Conservation (phyloP, 2,888 invertebrate species). For the Yponomeuta cagnagella region DNA sequence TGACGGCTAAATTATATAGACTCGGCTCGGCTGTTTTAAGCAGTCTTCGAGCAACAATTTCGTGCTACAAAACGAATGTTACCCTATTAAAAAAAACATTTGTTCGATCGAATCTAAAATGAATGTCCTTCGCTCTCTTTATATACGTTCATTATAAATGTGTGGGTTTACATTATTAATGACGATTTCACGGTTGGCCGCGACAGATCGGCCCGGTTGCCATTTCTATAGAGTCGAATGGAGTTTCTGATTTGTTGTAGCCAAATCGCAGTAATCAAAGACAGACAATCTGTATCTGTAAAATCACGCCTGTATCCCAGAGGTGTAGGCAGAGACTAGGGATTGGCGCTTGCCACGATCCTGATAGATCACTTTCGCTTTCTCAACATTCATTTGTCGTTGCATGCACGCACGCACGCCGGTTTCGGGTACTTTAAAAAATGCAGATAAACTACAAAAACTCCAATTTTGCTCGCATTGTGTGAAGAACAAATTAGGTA, state of each 20-base stretch:
- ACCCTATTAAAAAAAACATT: too few species aligned
- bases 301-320: too few species aligned
- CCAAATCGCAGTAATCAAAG: not conserved
- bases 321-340: not conserved
- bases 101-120: too few species aligned
- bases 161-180: constrained; percentile 45
- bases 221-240: constrained; percentile 38
- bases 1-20: not conserved
- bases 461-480: too few species aligned
- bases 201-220: constrained; percentile 40
- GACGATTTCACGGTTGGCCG: constrained; percentile 56
- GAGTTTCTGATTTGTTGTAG: not conserved
- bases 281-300: not conserved
- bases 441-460: too few species aligned
- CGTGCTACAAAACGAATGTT: not conserved
- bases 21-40: not conserved
- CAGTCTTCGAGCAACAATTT: not conserved
- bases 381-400: too few species aligned
- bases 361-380: too few species aligned
- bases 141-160: constrained; percentile 2
- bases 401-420: too few species aligned
- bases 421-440: not conserved
- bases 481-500: too few species aligned
- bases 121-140: not conserved
- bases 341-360: too few species aligned